phyloP scores from a whole-genome alignment of 2,797 vertebrate genomes.

The Spheniscus humboldti region DNA sequence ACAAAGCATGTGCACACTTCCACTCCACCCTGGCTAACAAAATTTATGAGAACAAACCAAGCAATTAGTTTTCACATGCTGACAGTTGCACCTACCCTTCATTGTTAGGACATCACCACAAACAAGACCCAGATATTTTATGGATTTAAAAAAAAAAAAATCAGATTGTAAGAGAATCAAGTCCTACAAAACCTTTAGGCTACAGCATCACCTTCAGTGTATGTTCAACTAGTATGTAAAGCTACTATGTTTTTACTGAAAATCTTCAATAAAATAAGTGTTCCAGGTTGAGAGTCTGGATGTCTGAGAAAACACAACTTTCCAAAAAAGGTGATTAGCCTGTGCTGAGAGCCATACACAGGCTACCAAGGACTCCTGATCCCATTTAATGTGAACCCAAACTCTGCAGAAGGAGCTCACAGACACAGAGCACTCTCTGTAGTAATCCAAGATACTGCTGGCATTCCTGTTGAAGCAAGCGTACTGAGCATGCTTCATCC shows the following conservation, averaged over 20 bases:
- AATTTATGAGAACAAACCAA: slow-evolving; percentile 18
- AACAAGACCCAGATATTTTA: background rate
- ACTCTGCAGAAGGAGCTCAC: background rate
- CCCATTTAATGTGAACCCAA: background rate
- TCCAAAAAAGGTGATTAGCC: background rate
- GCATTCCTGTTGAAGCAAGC: background rate
- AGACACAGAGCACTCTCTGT: background rate
- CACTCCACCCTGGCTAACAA: background rate
- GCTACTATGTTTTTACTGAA: background rate
- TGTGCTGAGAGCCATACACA: background rate
- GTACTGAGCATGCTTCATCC: slow-evolving; percentile 24
- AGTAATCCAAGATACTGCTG: slow-evolving; percentile 9
- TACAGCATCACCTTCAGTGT: background rate
- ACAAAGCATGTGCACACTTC: background rate
- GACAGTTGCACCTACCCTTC: background rate
- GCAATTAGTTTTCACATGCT: background rate
- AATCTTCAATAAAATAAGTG: background rate
- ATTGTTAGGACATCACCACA: background rate
- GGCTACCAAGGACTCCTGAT: background rate
- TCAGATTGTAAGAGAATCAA: background rate
- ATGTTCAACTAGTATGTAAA: background rate
- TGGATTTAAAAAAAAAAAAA: background rate
- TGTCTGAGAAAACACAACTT: background rate
- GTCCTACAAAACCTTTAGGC: background rate
- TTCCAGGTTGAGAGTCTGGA: background rate